These are phyloP conservation scores for Chrysodeixis includens DNA, from an alignment of 2,888 invertebrate species.

Conservation along the genomic window DNA sequence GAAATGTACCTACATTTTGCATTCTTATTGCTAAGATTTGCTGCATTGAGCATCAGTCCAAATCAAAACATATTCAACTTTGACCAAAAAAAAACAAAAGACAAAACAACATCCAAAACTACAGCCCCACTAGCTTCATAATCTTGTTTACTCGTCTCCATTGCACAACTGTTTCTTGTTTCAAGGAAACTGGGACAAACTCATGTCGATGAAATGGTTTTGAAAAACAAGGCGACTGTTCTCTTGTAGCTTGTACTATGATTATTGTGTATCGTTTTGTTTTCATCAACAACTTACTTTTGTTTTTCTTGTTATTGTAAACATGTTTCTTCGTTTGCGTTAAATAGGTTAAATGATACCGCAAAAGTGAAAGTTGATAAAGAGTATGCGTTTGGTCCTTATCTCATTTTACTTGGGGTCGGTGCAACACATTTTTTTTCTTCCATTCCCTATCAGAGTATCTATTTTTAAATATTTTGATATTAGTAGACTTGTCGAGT, in stretches of 20 bases:
- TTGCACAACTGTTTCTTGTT: slow-evolving; percentile 21
- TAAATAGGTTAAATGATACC: too few relatives aligned
- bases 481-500: too few relatives aligned
- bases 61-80: background rate
- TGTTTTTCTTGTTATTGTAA: background rate
- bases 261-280: slow-evolving; percentile 1
- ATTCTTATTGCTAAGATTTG: too few relatives aligned
- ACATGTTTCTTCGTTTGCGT: background rate
- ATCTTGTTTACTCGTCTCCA: slow-evolving; percentile 20
- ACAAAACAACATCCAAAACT: background rate
- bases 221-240: slow-evolving; percentile 16
- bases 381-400: too few relatives aligned
- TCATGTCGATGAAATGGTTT: slow-evolving; percentile 9
- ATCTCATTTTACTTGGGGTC: too few relatives aligned
- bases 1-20: too few relatives aligned
- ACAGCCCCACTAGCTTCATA: background rate
- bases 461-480: too few relatives aligned
- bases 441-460: too few relatives aligned
- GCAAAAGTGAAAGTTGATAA: too few relatives aligned
- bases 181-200: slow-evolving; percentile 15
- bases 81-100: background rate
- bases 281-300: background rate
- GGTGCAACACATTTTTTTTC: too few relatives aligned
- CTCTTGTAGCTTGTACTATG: background rate
- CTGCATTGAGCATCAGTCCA: too few relatives aligned